phyloP scores from a whole-genome alignment of 2,888 invertebrate species.

The Parapristionchus giblindavisi region DNA sequence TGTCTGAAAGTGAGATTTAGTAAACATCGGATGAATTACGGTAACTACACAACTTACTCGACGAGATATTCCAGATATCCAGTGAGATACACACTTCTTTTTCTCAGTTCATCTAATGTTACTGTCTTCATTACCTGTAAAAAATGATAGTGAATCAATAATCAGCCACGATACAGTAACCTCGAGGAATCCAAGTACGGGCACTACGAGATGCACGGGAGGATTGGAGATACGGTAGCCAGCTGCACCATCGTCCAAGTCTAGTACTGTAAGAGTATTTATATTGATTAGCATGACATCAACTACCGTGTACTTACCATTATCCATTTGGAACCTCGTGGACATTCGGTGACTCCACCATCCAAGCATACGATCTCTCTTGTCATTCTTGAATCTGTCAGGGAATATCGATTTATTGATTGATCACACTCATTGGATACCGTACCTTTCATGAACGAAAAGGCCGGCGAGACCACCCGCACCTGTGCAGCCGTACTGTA shows the following conservation, averaged over 20 bases:
- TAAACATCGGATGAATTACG: not conserved
- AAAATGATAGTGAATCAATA: not conserved
- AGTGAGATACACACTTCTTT: conserved; percentile 74
- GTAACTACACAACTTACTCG: conserved; percentile 18
- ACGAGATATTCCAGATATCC: conserved; percentile 73
- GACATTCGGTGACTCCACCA: conserved; percentile 75
- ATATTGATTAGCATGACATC: conserved; percentile 63
- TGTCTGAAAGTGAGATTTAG: conserved; percentile 39
- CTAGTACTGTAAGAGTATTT: conserved; percentile 70
- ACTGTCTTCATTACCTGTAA: conserved; percentile 73
- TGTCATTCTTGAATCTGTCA: conserved; percentile 55
- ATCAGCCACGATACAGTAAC: conserved; percentile 53
- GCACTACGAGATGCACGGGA: conserved; percentile 72
- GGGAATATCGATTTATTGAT: not conserved
- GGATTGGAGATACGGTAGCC: conserved; percentile 74
- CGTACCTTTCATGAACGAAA: conserved; percentile 73
- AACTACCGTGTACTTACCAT: conserved; percentile 68
- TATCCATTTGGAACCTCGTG: conserved; percentile 72
- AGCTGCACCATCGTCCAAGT: conserved; percentile 72
- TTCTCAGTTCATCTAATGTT: conserved; percentile 70
- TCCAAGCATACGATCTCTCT: conserved; percentile 72
- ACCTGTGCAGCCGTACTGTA: conserved; percentile 63
- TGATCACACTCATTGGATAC: conserved; percentile 39
- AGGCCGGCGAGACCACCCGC: conserved; percentile 73
- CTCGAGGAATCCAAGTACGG: conserved; percentile 72